phyloP scores from a whole-genome alignment of 2,888 invertebrate genomes.

The Blera fallax region DNA sequence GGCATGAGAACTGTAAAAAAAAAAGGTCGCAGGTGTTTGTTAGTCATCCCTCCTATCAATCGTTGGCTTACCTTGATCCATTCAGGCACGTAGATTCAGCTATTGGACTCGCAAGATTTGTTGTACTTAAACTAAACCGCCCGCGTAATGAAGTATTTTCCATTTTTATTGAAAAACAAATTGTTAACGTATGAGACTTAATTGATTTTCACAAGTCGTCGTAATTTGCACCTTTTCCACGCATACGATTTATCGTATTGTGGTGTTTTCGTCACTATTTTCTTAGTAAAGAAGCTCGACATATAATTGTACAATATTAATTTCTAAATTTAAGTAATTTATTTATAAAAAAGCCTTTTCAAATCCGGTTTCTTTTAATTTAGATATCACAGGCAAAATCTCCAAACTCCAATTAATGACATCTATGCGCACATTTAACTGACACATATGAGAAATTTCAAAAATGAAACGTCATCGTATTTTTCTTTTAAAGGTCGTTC shows the following conservation, averaged over 20 bases:
- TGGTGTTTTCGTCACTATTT: background rate
- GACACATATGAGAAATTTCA: conserved; percentile 9
- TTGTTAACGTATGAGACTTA: background rate
- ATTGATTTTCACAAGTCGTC: background rate
- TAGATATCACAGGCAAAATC: background rate
- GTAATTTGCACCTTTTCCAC: background rate
- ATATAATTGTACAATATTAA: background rate
- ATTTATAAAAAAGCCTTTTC: background rate
- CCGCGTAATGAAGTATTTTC: conserved; percentile 74
- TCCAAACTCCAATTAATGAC: background rate
- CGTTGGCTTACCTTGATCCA: conserved; percentile 74
- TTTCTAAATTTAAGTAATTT: background rate
- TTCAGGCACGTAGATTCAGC: conserved; percentile 80
- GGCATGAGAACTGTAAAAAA: conserved; percentile 46
- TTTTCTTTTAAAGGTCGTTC: background rate
- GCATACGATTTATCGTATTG: background rate
- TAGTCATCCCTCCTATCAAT: background rate
- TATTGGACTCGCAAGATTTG: conserved; percentile 77
- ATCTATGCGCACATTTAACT: conserved; percentile 37
- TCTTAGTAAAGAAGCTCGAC: background rate
- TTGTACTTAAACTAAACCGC: conserved; percentile 77
- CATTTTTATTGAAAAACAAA: conserved; percentile 17
- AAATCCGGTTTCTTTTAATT: background rate
- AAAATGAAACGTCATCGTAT: background rate
- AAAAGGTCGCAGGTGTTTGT: background rate